Base-by-base conservation (phyloP, 2,888 invertebrate genomes). In the Pomacea canaliculata region DNA sequence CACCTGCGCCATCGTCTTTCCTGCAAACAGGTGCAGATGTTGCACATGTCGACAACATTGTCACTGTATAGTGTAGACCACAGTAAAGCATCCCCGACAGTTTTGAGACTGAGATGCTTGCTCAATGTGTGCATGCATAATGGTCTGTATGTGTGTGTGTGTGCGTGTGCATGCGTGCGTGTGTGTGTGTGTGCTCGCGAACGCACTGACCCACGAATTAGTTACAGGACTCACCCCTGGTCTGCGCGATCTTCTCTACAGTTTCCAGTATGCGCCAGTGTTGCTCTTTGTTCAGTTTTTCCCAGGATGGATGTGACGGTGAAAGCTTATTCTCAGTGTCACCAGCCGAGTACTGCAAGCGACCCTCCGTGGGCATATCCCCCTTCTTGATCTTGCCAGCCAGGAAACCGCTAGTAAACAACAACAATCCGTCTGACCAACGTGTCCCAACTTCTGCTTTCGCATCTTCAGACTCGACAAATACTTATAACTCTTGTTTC, bases 1-100 rank as follows among this genome's bases (percentile, higher is more conserved):
- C 18, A 88, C 85, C 78, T 88, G 87, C 12, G 88, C 82, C 13
- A 83, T 72, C 4, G 80, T 81, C 69, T 83, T 85, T n/a, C 84
- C 87, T 87, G 78, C 46, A 49, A 65, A 27, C 37, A 5, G 3
- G 1, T 37, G 4, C 37, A 37, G 37, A 5, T 37, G 37, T 0
- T 16, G 1, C 16, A n/a, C 5, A 16, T 18, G 67, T 27, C 16
- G 19, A 18, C 37, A 37, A 37, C 5, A 37, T 23, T 23, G 23
- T 23, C 23, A 23, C 23, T 23, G 23, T 23, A 23, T 23, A 23
- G 23, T 23, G 23, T 23, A 23, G 23, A 23, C 23, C 23, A 23
- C 23, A 23, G 23, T 23, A 23, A 23, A 23, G 23, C 23, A 23
- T 23, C 23, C 23, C 23, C 23, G 23, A 23, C 23, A 23, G 23